Base-by-base conservation (phyloP, 1,140 invertebrate genomes). In the Centruroides vittatus region DNA sequence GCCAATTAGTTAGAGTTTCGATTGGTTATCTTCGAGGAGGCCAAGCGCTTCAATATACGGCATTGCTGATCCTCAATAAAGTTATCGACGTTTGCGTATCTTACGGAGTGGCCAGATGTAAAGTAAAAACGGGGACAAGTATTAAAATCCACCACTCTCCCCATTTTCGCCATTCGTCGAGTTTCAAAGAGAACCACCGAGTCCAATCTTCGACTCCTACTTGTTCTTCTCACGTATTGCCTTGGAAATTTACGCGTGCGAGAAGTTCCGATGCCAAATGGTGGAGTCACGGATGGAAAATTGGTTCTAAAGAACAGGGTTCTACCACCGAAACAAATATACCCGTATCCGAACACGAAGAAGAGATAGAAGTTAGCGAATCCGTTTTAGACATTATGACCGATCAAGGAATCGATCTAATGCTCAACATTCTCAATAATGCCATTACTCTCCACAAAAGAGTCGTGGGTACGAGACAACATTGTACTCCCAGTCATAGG, bases 371-470 rank as follows among this genome's bases (percentile, higher is more conserved):
- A 41, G 41, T 41, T 8, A 41, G 8, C 41, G 51, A 53, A 23
- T 53, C 51, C 5, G 51, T 53, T 36, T 36, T 53, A 23, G 35
- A 23, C 8, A 53, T 53, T 8, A 23, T 53, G 23, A 55, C 46
- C 13, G 51, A 47, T 49, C 35, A 67, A 50, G 66, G 63, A 57
- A 52, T 67, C 10, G 61, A 65, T 35, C 62, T 67, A 6, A 76
- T 85, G 23, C 74, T 85, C 41, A 82, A 81, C 66, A 79, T 81
- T 48, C 73, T 85, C 35, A 82, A 84, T 70, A 84, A 85, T 67
- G 79, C 81, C 13, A 80, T 85, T 50, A 84, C 83, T 5, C 77
- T 84, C 72, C 82, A 84, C 67, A 84, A 84, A 66, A 69, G 82
- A 60, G 81, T 82, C n/a, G 81, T 81, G 6, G 82, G 81, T 34